Percentiles rank a stretch among this genome's conserved stretches.
phyloP scores from a whole-genome alignment of 2,888 invertebrate species.

The Anorthoa munda region DNA sequence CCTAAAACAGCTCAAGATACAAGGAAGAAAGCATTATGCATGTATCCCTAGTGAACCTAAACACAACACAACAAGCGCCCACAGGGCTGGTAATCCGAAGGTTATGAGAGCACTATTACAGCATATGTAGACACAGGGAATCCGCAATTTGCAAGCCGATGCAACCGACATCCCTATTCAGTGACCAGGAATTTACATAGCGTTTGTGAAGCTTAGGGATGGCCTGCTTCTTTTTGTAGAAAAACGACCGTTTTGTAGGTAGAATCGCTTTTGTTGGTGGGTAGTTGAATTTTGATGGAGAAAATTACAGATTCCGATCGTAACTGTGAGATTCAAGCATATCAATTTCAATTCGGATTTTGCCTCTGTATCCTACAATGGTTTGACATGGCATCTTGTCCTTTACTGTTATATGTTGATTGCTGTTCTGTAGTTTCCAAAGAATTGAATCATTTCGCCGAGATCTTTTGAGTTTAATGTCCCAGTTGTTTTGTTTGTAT shows the following conservation, averaged over 20 bases:
- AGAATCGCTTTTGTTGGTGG: neutral
- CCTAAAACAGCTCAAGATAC: neutral
- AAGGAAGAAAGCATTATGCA: slow-evolving; percentile 3
- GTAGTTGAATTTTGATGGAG: neutral
- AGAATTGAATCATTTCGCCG: too few species aligned
- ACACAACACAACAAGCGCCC: slow-evolving; percentile 40
- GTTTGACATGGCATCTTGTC: too few species aligned
- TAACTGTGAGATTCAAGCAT: neutral
- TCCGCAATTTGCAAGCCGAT: slow-evolving; percentile 76
- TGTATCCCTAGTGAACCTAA: slow-evolving; percentile 22
- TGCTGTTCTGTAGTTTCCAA: too few species aligned
- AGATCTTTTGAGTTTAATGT: too few species aligned
- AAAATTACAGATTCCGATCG: neutral
- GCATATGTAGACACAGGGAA: slow-evolving; percentile 65
- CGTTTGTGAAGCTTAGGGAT: slow-evolving; percentile 45
- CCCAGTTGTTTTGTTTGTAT: too few species aligned
- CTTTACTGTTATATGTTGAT: too few species aligned
- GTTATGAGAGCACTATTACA: slow-evolving; percentile 59
- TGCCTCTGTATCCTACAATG: too few species aligned
- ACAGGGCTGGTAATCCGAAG: slow-evolving; percentile 57
- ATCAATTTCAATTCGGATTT: neutral
- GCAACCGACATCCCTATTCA: slow-evolving; percentile 70
- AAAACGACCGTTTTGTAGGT: neutral
- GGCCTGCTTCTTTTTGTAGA: slow-evolving; percentile 3
- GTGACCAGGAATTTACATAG: slow-evolving; percentile 70